phyloP scores from a whole-genome alignment of 53 echinoderm and acorn worm genomes.

The Paracentrotus lividus region DNA sequence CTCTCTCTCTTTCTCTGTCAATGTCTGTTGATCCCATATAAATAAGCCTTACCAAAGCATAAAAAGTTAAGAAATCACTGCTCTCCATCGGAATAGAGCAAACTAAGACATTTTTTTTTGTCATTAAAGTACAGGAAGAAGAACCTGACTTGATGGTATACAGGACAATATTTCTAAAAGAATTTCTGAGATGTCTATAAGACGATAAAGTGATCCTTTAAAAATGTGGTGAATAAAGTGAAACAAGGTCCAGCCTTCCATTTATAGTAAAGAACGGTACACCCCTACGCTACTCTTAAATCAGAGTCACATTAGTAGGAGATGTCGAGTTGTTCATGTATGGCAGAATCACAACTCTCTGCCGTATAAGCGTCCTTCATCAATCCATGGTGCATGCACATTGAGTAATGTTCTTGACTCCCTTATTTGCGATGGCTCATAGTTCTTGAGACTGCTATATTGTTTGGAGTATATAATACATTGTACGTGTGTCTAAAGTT shows the following conservation, averaged over 20 bases:
- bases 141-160: background rate
- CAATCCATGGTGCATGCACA: background rate
- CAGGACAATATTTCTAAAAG: background rate
- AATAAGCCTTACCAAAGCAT: background rate
- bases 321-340: background rate
- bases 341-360: background rate
- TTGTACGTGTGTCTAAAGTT: too few relatives aligned
- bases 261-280: background rate
- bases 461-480: too few relatives aligned
- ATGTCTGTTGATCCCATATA: background rate
- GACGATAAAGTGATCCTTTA: background rate
- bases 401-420: too few relatives aligned
- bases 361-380: background rate
- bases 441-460: too few relatives aligned
- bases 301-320: background rate
- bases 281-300: background rate
- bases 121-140: background rate
- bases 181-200: conserved; percentile 27
- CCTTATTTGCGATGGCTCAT: too few relatives aligned
- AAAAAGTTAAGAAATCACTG: background rate
- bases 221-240: background rate
- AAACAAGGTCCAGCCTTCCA: conserved; percentile 44
- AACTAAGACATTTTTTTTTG: too few relatives aligned
- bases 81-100: background rate
- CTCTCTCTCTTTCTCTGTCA: background rate